A percentile compares a stretch with the other conserved stretches of the same genome.
Conservation (phyloP, 2,888 invertebrate genomes). For the Coleophora deauratella region DNA sequence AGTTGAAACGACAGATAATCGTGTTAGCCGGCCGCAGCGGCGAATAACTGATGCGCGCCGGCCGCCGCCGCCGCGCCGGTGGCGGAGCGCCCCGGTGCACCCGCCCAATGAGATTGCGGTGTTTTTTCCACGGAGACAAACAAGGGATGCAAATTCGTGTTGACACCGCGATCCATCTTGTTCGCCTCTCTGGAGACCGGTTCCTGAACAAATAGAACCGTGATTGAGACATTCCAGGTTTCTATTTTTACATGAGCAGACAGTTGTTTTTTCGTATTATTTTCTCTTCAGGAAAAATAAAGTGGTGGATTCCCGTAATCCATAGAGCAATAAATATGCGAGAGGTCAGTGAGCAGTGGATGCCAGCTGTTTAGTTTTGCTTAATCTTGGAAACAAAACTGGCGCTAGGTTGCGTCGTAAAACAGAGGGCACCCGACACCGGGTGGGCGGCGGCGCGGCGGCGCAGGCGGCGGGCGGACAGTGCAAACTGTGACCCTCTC, state of each 20-base stretch:
- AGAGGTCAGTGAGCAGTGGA: slow-evolving; percentile 44
- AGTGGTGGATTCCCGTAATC: slow-evolving; percentile 9
- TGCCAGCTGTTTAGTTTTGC: slow-evolving; percentile 57
- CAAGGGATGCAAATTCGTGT: slow-evolving; percentile 74
- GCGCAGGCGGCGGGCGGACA: slow-evolving; percentile 25
- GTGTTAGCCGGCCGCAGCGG: slow-evolving; percentile 65
- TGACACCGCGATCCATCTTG: slow-evolving; percentile 73
- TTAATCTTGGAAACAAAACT: slow-evolving; percentile 63
- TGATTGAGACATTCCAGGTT: slow-evolving; percentile 57
- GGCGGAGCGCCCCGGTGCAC: slow-evolving; percentile 41
- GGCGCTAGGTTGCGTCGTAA: slow-evolving; percentile 54
- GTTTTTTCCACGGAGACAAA: slow-evolving; percentile 68
- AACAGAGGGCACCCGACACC: slow-evolving; percentile 38
- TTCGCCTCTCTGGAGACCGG: slow-evolving; percentile 66
- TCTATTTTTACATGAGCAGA: slow-evolving; percentile 49
- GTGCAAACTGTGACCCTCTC: slow-evolving; percentile 56
- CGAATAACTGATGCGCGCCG: slow-evolving; percentile 64
- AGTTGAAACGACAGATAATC: slow-evolving; percentile 70
- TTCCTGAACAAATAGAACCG: slow-evolving; percentile 61
- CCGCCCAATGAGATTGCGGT: slow-evolving; percentile 68
- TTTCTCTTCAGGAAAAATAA: slow-evolving; percentile 31
- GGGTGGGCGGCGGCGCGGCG: slow-evolving; percentile 20
- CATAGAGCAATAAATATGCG: slow-evolving; percentile 38
- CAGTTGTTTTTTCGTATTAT: slow-evolving; percentile 39
- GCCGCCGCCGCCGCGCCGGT: no score